Evolutionary conservation across 2,797 vertebrate species (phyloP).

Genomic region (Heterohyrax brucei): DNA sequence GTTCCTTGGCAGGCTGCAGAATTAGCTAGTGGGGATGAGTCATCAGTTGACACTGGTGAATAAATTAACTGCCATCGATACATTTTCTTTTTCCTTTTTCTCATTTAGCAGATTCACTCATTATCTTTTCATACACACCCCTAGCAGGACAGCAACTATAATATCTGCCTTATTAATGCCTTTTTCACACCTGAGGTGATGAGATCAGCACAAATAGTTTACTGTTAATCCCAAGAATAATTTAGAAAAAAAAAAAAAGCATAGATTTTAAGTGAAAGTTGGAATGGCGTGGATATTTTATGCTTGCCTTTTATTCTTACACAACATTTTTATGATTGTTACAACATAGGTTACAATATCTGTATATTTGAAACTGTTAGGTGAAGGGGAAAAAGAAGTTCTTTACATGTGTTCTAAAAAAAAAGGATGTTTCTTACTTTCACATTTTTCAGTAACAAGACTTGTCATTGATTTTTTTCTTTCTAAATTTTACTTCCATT

Average conservation of each 20-base stretch:
- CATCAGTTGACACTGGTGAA: constrained; percentile 73
- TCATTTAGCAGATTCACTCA: constrained; percentile 69
- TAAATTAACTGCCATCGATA: constrained; percentile 61
- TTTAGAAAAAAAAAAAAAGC: constrained; percentile 58
- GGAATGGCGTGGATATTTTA: constrained; percentile 57
- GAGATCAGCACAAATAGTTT: constrained; percentile 61
- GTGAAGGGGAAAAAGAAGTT: background rate
- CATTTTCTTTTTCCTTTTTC: background rate
- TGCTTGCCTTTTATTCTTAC: constrained; percentile 55
- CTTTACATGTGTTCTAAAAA: constrained; percentile 8
- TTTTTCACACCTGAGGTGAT: constrained; percentile 63
- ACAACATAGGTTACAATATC: background rate
- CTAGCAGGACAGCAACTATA: constrained; percentile 29
- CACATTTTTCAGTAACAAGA: background rate
- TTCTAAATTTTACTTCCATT: constrained; percentile 51
- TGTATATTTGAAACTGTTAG: constrained; percentile 49
- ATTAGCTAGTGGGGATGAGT: constrained; percentile 68
- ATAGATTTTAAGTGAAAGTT: constrained; percentile 68
- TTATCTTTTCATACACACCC: constrained; percentile 58
- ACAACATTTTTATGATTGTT: background rate
- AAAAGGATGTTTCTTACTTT: background rate
- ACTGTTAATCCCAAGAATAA: constrained; percentile 61
- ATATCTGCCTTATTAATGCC: constrained; percentile 71
- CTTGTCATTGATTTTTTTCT: background rate
- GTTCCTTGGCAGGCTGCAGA: constrained; percentile 70